phyloP scores from a whole-genome alignment of 2,797 vertebrate species.

The Sebastes paucispinis region DNA sequence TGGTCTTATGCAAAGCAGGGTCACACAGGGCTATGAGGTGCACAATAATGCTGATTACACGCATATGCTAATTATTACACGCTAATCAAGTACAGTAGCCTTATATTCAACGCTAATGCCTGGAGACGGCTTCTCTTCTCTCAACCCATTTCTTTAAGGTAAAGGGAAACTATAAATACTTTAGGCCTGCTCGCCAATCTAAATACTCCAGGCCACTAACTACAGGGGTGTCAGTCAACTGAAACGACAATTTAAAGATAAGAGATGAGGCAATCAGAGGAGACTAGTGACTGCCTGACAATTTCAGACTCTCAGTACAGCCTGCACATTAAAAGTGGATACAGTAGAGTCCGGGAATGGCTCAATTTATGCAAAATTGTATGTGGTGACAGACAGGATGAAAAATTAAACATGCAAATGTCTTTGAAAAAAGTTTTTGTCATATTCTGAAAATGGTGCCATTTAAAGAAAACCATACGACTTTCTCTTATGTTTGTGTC shows the following conservation, averaged over 20 bases:
- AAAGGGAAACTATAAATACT: constrained; percentile 78
- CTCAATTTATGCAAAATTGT: neutral
- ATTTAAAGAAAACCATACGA: neutral
- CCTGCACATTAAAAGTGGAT: constrained; percentile 15
- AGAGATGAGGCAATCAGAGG: constrained; percentile 59
- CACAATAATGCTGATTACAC: constrained; percentile 91
- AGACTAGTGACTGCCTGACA: constrained; percentile 31
- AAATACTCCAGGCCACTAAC: constrained; percentile 61
- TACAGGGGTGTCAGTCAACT: constrained; percentile 75
- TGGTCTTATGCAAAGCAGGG: constrained; percentile 87
- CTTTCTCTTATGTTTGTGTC: neutral
- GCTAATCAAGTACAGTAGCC: constrained; percentile 89
- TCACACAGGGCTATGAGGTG: constrained; percentile 81
- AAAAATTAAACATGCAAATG: constrained; percentile 16
- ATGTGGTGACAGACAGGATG: constrained; percentile 15
- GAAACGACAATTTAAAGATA: constrained; percentile 61
- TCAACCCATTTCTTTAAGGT: constrained; percentile 65
- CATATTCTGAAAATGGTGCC: neutral
- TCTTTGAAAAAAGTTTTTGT: neutral
- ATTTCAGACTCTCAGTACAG: constrained; percentile 24
- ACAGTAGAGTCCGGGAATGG: neutral
- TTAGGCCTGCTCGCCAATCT: constrained; percentile 55
- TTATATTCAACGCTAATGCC: constrained; percentile 80
- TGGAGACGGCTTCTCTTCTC: constrained; percentile 72
- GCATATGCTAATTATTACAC: constrained; percentile 89